Evolutionary conservation across 1,140 invertebrate species (phyloP).

Genomic region (Sycobia sp.): DNA sequence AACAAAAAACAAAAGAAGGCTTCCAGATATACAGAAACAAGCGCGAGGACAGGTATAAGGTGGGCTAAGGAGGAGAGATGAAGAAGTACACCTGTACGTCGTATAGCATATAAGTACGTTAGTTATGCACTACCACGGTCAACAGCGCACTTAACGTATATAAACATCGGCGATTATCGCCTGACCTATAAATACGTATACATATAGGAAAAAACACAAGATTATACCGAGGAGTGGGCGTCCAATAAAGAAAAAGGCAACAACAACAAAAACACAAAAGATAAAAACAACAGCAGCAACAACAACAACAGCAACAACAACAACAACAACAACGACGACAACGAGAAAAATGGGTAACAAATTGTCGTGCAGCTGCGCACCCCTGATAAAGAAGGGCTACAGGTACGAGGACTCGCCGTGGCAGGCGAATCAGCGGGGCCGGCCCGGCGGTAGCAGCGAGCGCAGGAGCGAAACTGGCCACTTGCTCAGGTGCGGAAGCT

Average conservation of each 20-base stretch:
- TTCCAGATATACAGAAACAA: conserved; percentile 1
- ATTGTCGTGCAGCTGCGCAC: conserved; percentile 91
- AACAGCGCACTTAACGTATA: too few species aligned
- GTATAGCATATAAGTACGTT: too few species aligned
- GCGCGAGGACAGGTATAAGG: too few species aligned
- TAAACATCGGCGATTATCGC: too few species aligned
- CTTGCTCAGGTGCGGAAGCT: conserved; percentile 81
- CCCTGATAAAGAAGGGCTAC: conserved; percentile 90
- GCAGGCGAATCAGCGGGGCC: conserved; percentile 65
- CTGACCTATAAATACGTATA: too few species aligned
- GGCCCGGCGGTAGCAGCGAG: conserved; percentile 40
- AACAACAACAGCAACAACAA: conserved; percentile 13
- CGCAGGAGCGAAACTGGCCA: conserved; percentile 86
- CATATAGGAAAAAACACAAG: too few species aligned
- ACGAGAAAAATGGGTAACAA: conserved; percentile 85
- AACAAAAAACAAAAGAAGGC: not conserved
- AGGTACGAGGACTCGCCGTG: conserved; percentile 92
- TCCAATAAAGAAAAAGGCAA: conserved; percentile 20
- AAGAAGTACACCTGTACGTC: too few species aligned
- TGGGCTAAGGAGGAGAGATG: too few species aligned
- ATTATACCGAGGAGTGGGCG: too few species aligned
- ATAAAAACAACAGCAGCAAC: conserved; percentile 9
- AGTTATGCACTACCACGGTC: too few species aligned
- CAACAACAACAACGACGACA: conserved; percentile 14
- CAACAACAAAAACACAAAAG: too few species aligned